Conservation (phyloP, 2,113 vertebrate genomes). For the Ctenodactylus gundi region DNA sequence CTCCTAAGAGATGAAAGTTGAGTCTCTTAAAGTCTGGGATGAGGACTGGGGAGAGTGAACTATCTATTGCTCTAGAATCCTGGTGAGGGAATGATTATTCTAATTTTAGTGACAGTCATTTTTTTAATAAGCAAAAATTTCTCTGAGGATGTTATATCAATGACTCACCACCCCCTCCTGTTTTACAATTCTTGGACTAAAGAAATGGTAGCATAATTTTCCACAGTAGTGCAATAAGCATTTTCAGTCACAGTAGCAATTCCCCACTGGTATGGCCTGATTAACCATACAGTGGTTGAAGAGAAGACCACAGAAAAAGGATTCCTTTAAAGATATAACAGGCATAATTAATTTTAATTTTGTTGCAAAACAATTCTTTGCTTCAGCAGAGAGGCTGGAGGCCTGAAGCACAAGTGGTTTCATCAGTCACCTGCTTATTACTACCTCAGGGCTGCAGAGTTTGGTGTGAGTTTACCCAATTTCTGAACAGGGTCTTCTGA, state of each 20-base stretch:
- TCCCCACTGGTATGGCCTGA: background rate
- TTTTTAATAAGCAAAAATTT: slow-evolving; percentile 28
- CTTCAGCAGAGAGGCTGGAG: background rate
- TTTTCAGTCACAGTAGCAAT: slow-evolving; percentile 25
- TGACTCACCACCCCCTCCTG: background rate
- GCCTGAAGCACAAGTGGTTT: background rate
- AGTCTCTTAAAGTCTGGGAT: background rate
- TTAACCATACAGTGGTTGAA: slow-evolving; percentile 3
- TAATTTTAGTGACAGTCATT: background rate
- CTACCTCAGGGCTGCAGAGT: slow-evolving; percentile 17
- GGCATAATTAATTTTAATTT: slow-evolving; percentile 23
- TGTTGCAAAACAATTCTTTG: slow-evolving; percentile 32
- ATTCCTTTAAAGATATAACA: slow-evolving; percentile 30
- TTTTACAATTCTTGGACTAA: too few relatives aligned
- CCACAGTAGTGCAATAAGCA: background rate
- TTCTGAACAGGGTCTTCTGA: slow-evolving; percentile 36
- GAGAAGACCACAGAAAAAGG: background rate
- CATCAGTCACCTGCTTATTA: background rate
- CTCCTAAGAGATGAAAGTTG: slow-evolving; percentile 31
- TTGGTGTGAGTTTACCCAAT: background rate
- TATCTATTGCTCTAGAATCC: background rate
- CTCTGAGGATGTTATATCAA: background rate
- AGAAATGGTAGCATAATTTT: background rate
- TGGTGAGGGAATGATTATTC: slow-evolving; percentile 16
- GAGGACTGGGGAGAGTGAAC: background rate